Conservation (phyloP, 2,797 vertebrate species). For the Trichosurus vulpecula region DNA sequence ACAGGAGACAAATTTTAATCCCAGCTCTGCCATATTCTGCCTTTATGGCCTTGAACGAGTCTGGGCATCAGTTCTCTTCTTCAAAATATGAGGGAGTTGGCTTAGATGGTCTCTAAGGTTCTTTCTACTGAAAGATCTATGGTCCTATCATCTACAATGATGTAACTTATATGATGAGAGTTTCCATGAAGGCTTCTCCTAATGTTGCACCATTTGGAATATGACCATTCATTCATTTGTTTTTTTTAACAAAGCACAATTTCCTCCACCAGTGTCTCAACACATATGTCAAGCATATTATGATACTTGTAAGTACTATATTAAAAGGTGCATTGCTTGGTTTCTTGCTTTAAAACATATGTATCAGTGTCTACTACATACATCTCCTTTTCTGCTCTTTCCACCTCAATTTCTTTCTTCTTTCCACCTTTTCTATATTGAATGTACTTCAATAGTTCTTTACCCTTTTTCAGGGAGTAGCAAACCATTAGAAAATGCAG, state of each 20-base stretch:
- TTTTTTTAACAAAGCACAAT: neutral
- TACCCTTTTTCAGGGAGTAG: slow-evolving; percentile 38
- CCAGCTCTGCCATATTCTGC: neutral
- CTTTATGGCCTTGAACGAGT: neutral
- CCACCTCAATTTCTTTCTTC: slow-evolving; percentile 58
- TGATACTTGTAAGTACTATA: neutral
- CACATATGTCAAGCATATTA: neutral
- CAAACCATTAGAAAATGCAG: slow-evolving; percentile 47
- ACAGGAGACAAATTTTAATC: neutral
- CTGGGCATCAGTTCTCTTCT: neutral
- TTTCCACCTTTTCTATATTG: slow-evolving; percentile 18
- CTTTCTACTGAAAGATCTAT: neutral
- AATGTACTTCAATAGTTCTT: slow-evolving; percentile 59
- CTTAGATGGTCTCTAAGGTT: neutral
- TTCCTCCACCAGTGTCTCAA: neutral
- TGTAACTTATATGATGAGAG: neutral
- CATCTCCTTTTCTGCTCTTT: slow-evolving; percentile 17
- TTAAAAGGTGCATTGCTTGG: neutral
- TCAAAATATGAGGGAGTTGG: neutral
- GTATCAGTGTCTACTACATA: neutral
- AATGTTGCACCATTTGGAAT: neutral
- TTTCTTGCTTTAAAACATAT: neutral
- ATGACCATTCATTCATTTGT: neutral
- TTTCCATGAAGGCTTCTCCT: neutral
- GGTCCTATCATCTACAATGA: neutral